phyloP scores from a whole-genome alignment of 2,888 invertebrate genomes.

The Stenodema calcarata region DNA sequence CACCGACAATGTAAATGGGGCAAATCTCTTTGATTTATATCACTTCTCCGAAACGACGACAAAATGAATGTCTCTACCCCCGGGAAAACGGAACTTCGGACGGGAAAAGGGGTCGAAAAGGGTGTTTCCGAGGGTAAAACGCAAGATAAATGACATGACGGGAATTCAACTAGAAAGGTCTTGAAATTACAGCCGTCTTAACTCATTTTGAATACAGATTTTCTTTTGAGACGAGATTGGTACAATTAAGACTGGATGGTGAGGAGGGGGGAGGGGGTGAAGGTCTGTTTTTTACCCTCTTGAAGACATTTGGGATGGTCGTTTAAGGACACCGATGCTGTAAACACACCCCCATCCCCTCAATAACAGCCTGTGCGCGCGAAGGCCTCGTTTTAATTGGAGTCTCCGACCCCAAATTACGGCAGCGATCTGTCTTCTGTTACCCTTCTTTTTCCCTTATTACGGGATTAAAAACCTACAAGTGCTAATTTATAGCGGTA shows the following conservation, averaged over 20 bases:
- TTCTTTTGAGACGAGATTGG: conserved; percentile 49
- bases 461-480: conserved; percentile 55
- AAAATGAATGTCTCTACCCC: conserved; percentile 22
- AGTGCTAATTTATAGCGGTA: conserved; percentile 54
- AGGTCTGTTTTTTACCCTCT: conserved; percentile 43
- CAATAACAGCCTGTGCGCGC: conserved; percentile 45
- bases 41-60: conserved; percentile 14
- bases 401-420: conserved; percentile 51
- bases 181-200: conserved; percentile 46
- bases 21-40: conserved; percentile 28
- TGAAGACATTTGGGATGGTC: conserved; percentile 51
- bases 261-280: neutral
- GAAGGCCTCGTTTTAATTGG: conserved; percentile 51
- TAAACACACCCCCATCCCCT: conserved; percentile 43
- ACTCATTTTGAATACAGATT: conserved; percentile 52
- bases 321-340: conserved; percentile 53
- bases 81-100: neutral
- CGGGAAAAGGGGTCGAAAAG: neutral
- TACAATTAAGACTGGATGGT: conserved; percentile 48
- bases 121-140: conserved; percentile 4
- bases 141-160: conserved; percentile 45
- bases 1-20: neutral
- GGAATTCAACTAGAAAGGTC: conserved; percentile 42
- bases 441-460: conserved; percentile 51
- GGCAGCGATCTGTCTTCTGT: conserved; percentile 53